phyloP scores from a whole-genome alignment of 2,113 vertebrate species.

The Rhea pennata region DNA sequence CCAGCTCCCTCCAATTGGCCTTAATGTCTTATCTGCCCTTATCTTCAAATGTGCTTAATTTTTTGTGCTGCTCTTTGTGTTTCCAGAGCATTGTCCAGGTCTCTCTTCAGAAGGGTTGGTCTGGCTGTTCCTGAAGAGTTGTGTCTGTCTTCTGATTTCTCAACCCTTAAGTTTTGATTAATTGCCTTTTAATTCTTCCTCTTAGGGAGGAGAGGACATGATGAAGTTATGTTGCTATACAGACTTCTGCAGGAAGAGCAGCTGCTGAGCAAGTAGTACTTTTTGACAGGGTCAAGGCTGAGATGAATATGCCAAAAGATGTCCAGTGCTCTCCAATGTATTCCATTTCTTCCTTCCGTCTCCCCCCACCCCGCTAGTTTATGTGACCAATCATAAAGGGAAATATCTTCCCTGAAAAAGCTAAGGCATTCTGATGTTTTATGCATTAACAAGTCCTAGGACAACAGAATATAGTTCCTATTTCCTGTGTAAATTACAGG shows the following conservation, averaged over 20 bases:
- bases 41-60: rapidly evolving
- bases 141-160: background rate
- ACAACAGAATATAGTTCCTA: background rate
- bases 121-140: background rate
- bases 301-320: background rate
- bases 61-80: background rate
- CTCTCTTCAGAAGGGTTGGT: too few relatives aligned
- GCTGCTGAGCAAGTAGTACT: background rate
- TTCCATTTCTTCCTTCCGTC: background rate
- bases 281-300: background rate
- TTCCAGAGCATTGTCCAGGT: rapidly evolving
- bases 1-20: background rate
- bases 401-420: background rate
- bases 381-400: background rate
- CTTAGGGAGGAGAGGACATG: rapidly evolving
- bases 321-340: rapidly evolving
- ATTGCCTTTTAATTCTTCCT: background rate
- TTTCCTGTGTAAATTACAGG: background rate
- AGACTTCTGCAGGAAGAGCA: background rate
- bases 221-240: background rate
- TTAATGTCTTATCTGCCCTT: background rate
- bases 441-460: background rate
- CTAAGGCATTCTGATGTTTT: background rate
- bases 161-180: background rate
- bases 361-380: background rate